Evolutionary conservation across 2,888 invertebrate genomes (phyloP).

Genomic region (Eilema depressum): DNA sequence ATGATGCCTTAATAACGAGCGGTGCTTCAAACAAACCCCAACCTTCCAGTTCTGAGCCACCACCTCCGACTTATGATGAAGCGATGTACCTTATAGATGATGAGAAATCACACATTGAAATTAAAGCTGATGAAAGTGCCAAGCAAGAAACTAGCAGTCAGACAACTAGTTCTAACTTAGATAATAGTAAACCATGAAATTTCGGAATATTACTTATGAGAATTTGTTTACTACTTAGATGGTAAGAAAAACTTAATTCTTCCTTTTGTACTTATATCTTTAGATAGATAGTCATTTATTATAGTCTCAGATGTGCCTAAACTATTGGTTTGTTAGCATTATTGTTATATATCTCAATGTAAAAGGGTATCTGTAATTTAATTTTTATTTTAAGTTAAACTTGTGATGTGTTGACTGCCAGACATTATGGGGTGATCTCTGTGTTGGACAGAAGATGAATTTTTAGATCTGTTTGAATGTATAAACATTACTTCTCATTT

Average conservation of each 20-base stretch:
- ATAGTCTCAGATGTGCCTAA: slow-evolving; percentile 83
- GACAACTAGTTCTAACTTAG: slow-evolving; percentile 60
- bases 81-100: slow-evolving; percentile 86
- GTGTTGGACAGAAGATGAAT: slow-evolving; percentile 27
- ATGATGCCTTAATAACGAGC: slow-evolving; percentile 86
- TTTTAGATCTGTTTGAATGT: slow-evolving; percentile 53
- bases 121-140: slow-evolving; percentile 68
- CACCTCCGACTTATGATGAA: slow-evolving; percentile 89
- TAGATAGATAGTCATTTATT: slow-evolving; percentile 69
- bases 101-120: slow-evolving; percentile 70
- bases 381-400: slow-evolving; percentile 51
- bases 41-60: slow-evolving; percentile 84
- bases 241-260: slow-evolving; percentile 78
- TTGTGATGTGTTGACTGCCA: slow-evolving; percentile 50
- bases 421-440: slow-evolving; percentile 42
- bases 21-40: slow-evolving; percentile 76
- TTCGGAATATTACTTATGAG: slow-evolving; percentile 45
- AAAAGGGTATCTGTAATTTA: slow-evolving; percentile 53
- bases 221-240: slow-evolving; percentile 61
- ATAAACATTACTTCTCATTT: slow-evolving; percentile 42
- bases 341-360: slow-evolving; percentile 62
- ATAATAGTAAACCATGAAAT: slow-evolving; percentile 76
- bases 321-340: slow-evolving; percentile 75
- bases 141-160: slow-evolving; percentile 78
- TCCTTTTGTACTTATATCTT: slow-evolving; percentile 82